These are phyloP conservation scores for Hypsibius dujardini DNA, from an alignment of 1,140 invertebrate genomes.

Conservation along the genomic window DNA sequence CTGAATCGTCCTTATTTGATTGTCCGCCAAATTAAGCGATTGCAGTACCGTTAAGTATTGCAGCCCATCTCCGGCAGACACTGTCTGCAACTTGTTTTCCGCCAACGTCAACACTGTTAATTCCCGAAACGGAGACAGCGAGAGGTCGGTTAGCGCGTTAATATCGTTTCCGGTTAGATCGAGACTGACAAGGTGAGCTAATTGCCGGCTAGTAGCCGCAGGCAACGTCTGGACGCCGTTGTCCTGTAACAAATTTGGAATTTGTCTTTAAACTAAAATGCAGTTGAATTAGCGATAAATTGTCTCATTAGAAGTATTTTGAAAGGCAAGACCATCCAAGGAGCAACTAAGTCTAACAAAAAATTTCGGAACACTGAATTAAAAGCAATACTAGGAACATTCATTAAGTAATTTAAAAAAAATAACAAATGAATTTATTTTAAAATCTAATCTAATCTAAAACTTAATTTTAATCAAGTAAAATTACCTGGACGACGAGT, in stretches of 20 bases:
- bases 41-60: not conserved
- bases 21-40: not conserved
- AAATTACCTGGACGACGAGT: too few relatives aligned
- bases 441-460: too few relatives aligned
- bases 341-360: too few relatives aligned
- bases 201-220: not conserved
- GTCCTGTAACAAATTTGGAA: not conserved
- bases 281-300: not conserved
- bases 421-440: too few relatives aligned
- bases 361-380: too few relatives aligned
- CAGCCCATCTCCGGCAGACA: not conserved
- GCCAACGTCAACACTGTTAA: not conserved
- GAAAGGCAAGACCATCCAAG: not conserved
- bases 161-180: conserved; percentile 5
- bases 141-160: not conserved
- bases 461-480: too few relatives aligned
- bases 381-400: too few relatives aligned
- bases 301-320: not conserved
- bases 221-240: not conserved
- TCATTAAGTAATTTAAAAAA: too few relatives aligned
- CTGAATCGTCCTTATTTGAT: not conserved
- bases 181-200: not conserved
- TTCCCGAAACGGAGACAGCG: not conserved
- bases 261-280: not conserved
- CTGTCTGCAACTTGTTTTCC: not conserved